A percentile compares a stretch with the other conserved stretches of the same genome.
Evolutionary conservation across 2,113 vertebrate genomes (phyloP).

Genomic region (Melanerpes formicivorus): DNA sequence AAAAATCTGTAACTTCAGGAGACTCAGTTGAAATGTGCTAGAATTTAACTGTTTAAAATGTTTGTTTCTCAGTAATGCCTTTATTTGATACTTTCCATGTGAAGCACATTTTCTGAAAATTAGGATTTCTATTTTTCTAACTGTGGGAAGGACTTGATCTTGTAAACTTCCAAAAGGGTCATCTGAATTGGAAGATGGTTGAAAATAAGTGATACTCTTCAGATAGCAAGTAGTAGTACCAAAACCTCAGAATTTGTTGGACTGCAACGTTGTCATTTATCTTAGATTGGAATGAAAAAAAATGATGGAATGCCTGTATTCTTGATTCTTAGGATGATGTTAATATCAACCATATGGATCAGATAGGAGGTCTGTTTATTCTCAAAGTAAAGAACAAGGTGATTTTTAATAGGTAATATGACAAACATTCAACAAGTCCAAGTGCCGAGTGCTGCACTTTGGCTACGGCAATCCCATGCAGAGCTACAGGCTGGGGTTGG

Average conservation of each 20-base stretch:
- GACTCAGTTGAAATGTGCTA: background rate
- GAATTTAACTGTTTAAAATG: background rate
- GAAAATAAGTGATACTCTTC: background rate
- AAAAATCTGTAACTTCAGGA: background rate
- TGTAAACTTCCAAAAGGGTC: background rate
- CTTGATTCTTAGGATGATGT: background rate
- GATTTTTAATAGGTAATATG: background rate
- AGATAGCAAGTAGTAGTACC: background rate
- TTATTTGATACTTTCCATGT: background rate
- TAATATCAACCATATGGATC: conserved; percentile 18
- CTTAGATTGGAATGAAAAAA: background rate
- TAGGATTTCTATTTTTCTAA: background rate
- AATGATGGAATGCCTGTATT: background rate
- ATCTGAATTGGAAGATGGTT: background rate
- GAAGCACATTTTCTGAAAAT: background rate
- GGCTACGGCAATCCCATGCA: too few relatives aligned
- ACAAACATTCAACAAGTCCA: too few relatives aligned
- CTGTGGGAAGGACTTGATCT: background rate
- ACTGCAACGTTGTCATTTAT: background rate
- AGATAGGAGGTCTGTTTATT: background rate
- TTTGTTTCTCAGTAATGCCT: background rate
- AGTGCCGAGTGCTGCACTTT: too few relatives aligned
- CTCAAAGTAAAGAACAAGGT: conserved; percentile 5
- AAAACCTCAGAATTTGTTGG: background rate
- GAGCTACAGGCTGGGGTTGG: too few relatives aligned